Conservation (phyloP, 2,113 vertebrate genomes). For the Eudyptes chrysolophus region DNA sequence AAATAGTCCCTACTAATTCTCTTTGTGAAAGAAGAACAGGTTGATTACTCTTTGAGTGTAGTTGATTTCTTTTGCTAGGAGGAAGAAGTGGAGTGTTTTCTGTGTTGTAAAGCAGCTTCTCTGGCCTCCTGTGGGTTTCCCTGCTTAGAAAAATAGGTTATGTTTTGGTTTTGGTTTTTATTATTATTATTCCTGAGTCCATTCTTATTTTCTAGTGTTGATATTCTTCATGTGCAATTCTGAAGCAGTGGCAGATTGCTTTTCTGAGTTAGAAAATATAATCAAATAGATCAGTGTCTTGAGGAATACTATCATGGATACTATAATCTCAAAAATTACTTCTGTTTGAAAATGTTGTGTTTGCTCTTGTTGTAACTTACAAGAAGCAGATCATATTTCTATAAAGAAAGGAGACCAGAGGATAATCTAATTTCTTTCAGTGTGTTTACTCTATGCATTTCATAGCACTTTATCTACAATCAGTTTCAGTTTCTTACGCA, state of each 20-base stretch:
- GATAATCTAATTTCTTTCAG: slow-evolving; percentile 9
- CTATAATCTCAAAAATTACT: not conserved
- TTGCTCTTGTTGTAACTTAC: not conserved
- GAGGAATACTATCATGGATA: not conserved
- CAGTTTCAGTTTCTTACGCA: not conserved
- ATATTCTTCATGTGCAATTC: slow-evolving; percentile 13
- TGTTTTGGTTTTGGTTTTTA: not conserved
- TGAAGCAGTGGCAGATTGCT: not conserved
- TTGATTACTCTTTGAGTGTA: not conserved
- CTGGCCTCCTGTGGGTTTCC: not conserved
- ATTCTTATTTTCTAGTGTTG: not conserved
- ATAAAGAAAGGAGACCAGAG: not conserved
- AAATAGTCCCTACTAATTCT: not conserved
- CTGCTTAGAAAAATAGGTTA: not conserved
- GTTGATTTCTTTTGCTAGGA: not conserved
- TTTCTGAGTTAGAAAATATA: not conserved
- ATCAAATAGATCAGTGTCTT: slow-evolving; percentile 20
- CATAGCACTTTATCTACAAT: not conserved
- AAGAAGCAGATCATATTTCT: not conserved
- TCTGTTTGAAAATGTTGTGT: not conserved
- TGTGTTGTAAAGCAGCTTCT: not conserved
- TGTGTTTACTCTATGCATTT: not conserved
- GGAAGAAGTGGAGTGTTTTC: not conserved
- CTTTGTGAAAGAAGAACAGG: not conserved
- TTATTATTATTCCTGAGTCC: not conserved